A percentile compares a stretch with the other conserved stretches of the same genome.
Evolutionary conservation across 2,113 vertebrate genomes (phyloP).

Genomic region (Albula glossodonta): DNA sequence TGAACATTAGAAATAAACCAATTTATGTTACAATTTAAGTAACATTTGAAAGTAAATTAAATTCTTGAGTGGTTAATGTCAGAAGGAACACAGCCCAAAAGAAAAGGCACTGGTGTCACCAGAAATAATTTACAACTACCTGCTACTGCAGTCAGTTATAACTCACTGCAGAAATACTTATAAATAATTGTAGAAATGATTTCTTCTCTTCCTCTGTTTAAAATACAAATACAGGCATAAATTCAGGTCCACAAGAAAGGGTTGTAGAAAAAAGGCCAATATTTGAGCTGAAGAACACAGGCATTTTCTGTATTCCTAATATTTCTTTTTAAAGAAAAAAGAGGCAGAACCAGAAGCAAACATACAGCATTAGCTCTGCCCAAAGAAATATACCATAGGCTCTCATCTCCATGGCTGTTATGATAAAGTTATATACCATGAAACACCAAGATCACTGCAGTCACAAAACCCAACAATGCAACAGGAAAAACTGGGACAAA

Average conservation of each 20-base stretch:
- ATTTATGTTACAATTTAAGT: slow-evolving; percentile 26
- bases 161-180: neutral
- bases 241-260: neutral
- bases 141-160: neutral
- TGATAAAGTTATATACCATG: neutral
- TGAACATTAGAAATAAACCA: slow-evolving; percentile 24
- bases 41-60: slow-evolving; percentile 20
- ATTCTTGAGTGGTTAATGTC: slow-evolving; percentile 16
- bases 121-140: neutral
- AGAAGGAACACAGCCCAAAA: neutral
- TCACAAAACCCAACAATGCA: neutral
- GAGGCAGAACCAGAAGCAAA: neutral
- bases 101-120: neutral
- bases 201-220: neutral
- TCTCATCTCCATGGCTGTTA: neutral
- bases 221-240: neutral
- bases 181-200: neutral
- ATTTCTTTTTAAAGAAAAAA: neutral
- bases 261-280: neutral
- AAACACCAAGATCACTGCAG: neutral
- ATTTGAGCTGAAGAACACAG: neutral
- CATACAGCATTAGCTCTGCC: neutral
- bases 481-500: neutral
- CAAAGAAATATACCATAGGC: neutral
- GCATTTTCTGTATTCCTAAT: neutral